phyloP scores from a whole-genome alignment of 2,797 vertebrate species.

The Syngnathus acus region DNA sequence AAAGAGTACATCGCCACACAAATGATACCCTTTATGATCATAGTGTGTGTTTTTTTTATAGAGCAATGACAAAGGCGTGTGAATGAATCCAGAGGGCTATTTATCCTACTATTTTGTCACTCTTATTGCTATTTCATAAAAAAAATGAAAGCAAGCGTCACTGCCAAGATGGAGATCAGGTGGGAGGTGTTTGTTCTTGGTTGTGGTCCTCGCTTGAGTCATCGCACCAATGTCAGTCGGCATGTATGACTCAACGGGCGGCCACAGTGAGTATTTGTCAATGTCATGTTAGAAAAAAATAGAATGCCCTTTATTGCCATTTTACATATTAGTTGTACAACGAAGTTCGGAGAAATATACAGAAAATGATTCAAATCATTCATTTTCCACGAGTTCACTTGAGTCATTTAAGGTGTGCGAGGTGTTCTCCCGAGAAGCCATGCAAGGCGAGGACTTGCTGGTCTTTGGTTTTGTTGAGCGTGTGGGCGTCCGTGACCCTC shows the following conservation, averaged over 20 bases:
- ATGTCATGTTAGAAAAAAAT: conserved; percentile 14
- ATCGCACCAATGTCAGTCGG: conserved; percentile 61
- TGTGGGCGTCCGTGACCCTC: conserved; percentile 31
- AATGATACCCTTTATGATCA: conserved; percentile 4
- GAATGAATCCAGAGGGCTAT: not conserved
- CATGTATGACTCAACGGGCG: conserved; percentile 43
- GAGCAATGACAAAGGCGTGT: not conserved
- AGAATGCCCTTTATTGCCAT: too few species aligned
- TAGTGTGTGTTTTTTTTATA: too few species aligned
- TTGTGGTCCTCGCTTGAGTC: conserved; percentile 67
- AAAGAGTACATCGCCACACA: not conserved
- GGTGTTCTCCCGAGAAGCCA: conserved; percentile 13
- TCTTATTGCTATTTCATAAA: not conserved
- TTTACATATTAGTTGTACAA: too few species aligned
- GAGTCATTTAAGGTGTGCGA: conserved; percentile 31
- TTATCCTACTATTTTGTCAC: not conserved
- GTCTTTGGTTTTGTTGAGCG: conserved; percentile 27
- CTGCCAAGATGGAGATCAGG: conserved; percentile 43
- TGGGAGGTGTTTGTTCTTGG: conserved; percentile 68
- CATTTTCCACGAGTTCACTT: conserved; percentile 17
- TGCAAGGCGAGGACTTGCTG: not conserved
- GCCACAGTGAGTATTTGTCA: conserved; percentile 16
- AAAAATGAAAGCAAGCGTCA: conserved; percentile 5
- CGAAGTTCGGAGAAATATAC: not conserved
- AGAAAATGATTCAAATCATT: not conserved